phyloP scores from a whole-genome alignment of 2,113 vertebrate species.

The Oncorhynchus keta region DNA sequence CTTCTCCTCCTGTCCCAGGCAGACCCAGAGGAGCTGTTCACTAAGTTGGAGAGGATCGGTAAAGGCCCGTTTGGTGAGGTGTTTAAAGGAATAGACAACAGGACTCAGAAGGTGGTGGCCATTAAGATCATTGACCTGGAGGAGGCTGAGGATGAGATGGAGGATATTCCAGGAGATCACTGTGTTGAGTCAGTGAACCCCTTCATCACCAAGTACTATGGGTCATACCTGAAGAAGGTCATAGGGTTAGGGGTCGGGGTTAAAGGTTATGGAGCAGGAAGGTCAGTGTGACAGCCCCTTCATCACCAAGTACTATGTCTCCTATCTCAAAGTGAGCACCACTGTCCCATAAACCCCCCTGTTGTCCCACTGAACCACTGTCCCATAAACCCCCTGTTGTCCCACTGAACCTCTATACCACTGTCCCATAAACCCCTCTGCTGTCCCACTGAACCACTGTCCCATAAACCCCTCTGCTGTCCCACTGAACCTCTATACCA shows the following conservation, averaged over 20 bases:
- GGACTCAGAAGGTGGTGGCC: constrained; percentile 96
- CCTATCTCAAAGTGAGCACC: constrained; percentile 65
- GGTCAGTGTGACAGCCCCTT: constrained; percentile 89
- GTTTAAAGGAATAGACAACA: constrained; percentile 98
- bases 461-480: no score
- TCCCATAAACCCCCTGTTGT: no score
- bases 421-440: no score
- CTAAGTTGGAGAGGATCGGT: constrained; percentile 95
- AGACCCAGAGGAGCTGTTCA: constrained; percentile 95
- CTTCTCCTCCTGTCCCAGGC: constrained; percentile 65
- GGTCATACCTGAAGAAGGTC: constrained; percentile 93
- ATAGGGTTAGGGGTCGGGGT: no score
- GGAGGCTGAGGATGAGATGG: constrained; percentile 98
- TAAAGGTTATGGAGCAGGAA: no score
- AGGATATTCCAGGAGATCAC: constrained; percentile 99
- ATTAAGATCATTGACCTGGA: constrained; percentile 99
- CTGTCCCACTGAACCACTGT: no score
- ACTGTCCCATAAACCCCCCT: no score
- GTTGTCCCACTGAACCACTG: no score
- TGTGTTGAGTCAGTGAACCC: constrained; percentile 98
- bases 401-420: no score
- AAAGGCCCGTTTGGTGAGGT: constrained; percentile 98
- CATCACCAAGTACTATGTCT: constrained; percentile 95
- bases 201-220: constrained; percentile 96
- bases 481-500: no score